These are phyloP conservation scores for Nephrocerus scutellatus DNA, from an alignment of 2,888 invertebrate genomes.

Conservation along the genomic window DNA sequence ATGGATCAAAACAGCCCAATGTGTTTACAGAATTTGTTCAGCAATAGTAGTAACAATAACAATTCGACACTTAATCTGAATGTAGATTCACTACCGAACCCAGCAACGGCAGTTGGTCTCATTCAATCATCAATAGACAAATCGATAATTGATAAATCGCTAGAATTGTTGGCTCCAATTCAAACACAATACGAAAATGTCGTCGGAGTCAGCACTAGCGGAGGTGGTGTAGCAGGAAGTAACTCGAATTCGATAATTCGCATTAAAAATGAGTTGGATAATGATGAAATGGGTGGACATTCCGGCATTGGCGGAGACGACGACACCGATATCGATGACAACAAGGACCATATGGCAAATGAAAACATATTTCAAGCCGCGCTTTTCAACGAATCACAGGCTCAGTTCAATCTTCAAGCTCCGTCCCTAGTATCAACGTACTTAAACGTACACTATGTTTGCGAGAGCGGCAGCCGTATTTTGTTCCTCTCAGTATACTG, in stretches of 20 bases:
- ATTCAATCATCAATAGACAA: constrained; percentile 59
- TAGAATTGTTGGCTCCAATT: constrained; percentile 55
- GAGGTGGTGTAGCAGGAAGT: constrained; percentile 11
- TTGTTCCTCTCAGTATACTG: constrained; percentile 87
- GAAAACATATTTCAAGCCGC: constrained; percentile 52
- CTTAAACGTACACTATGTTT: constrained; percentile 88
- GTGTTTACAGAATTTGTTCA: constrained; percentile 36
- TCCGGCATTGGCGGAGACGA: constrained; percentile 31
- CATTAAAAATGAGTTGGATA: constrained; percentile 39
- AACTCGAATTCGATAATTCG: constrained; percentile 17
- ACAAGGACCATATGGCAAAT: constrained; percentile 33
- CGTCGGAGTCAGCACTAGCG: constrained; percentile 13
- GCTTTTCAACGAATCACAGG: constrained; percentile 61
- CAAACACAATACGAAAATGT: constrained; percentile 38
- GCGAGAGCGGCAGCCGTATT: constrained; percentile 89
- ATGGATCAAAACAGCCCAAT: constrained; percentile 41
- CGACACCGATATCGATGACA: constrained; percentile 27
- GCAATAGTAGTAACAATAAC: constrained; percentile 33
- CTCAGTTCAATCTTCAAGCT: constrained; percentile 68
- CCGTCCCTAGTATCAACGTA: constrained; percentile 77
- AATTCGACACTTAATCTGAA: constrained; percentile 40
- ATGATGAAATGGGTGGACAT: constrained; percentile 34
- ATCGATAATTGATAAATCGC: constrained; percentile 61
- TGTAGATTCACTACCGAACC: constrained; percentile 31
- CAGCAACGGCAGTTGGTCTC: constrained; percentile 50